Conservation (phyloP, 2,797 vertebrate species). For the Rhadinocentrus ornatus region DNA sequence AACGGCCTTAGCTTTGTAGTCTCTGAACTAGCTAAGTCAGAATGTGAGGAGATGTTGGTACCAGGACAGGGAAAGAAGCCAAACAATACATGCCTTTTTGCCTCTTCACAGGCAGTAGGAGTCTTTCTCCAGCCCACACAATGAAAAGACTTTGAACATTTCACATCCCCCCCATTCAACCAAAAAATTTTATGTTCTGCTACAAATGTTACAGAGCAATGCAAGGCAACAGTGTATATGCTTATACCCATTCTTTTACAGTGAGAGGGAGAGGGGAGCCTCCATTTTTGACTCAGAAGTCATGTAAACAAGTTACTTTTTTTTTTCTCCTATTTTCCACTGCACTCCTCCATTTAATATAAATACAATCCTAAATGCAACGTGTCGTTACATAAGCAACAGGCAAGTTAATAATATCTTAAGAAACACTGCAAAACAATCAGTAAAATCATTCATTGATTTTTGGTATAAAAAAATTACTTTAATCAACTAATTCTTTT, state of each 20-base stretch:
- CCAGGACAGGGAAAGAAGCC: constrained; percentile 67
- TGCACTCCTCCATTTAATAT: constrained; percentile 13
- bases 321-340: not conserved
- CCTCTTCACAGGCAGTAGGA: constrained; percentile 60
- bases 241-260: constrained; percentile 58
- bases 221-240: constrained; percentile 33
- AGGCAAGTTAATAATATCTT: not conserved
- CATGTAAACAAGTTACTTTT: constrained; percentile 20
- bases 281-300: constrained; percentile 9
- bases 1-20: constrained; percentile 49
- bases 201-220: constrained; percentile 49
- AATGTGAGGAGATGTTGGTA: constrained; percentile 74
- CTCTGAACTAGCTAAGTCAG: constrained; percentile 41
- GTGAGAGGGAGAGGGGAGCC: constrained; percentile 28
- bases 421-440: not conserved
- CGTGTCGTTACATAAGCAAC: not conserved
- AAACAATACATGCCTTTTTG: constrained; percentile 74
- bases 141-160: constrained; percentile 71
- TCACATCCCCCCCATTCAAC: constrained; percentile 48
- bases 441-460: not conserved
- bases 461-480: too few species aligned
- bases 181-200: constrained; percentile 45
- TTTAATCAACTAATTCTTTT: not conserved
- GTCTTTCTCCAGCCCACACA: constrained; percentile 64
- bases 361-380: not conserved